Conservation (phyloP, 92 coral and sea anemone species). For the Zoanthus sociatus region DNA sequence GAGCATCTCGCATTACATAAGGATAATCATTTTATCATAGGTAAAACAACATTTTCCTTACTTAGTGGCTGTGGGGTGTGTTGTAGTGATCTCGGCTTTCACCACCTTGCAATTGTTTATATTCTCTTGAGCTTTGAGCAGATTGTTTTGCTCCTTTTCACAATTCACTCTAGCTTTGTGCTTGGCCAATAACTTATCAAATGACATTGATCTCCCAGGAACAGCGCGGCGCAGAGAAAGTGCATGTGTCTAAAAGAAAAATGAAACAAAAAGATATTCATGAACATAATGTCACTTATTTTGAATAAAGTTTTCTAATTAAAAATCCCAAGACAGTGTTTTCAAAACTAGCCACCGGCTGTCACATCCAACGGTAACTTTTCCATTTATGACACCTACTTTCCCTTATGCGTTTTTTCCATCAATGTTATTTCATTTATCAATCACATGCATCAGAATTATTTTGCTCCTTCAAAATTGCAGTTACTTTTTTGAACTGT, state of each 20-base stretch:
- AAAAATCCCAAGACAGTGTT: no score
- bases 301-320: no score
- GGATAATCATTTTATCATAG: no score
- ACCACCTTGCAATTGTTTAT: slow-evolving; percentile 48
- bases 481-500: no score
- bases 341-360: no score
- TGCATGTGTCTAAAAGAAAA: slow-evolving; percentile 86
- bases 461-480: no score
- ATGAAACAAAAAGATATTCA: background rate
- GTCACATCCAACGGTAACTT: no score
- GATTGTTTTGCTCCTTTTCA: slow-evolving; percentile 90
- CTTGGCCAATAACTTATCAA: slow-evolving; percentile 87
- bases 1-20: no score
- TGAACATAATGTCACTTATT: background rate
- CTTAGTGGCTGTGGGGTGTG: slow-evolving; percentile 19
- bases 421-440: no score
- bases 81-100: slow-evolving; percentile 28
- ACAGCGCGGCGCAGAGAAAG: slow-evolving; percentile 94
- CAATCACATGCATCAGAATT: no score
- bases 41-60: background rate
- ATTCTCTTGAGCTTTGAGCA: slow-evolving; percentile 67
- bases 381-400: no score
- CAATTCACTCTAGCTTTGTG: slow-evolving; percentile 95
- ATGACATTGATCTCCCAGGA: slow-evolving; percentile 89
- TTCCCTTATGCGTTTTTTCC: no score